phyloP scores from a whole-genome alignment of 2,113 vertebrate genomes.

The Strix uralensis region DNA sequence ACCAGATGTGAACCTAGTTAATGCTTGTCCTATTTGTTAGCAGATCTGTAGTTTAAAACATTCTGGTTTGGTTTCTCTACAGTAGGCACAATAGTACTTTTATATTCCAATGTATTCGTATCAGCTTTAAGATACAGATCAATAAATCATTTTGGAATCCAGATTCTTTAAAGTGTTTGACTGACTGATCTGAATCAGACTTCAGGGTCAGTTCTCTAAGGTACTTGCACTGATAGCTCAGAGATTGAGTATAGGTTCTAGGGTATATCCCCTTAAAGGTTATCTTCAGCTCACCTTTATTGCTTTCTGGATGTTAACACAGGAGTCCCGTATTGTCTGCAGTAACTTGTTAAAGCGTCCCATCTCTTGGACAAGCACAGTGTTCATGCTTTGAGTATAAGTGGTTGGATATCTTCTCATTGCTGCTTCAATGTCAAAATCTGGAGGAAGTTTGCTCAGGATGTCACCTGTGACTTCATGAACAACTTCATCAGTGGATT shows the following conservation, averaged over 20 bases:
- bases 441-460: constrained; percentile 81
- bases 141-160: neutral
- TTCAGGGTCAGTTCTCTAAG: neutral
- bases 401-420: constrained; percentile 84
- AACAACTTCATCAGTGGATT: constrained; percentile 83
- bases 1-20: neutral
- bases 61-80: neutral
- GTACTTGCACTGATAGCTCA: neutral
- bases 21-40: neutral
- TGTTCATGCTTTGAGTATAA: constrained; percentile 92
- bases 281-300: constrained; percentile 77
- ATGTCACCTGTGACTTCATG: constrained; percentile 86
- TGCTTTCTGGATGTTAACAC: constrained; percentile 86
- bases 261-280: neutral
- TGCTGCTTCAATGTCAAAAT: constrained; percentile 82
- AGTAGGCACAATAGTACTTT: neutral
- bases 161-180: neutral
- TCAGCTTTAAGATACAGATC: neutral
- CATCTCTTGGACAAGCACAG: constrained; percentile 91
- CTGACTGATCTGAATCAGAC: neutral
- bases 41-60: neutral
- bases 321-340: constrained; percentile 79
- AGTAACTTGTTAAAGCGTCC: constrained; percentile 88
- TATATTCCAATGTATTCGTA: neutral
- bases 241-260: neutral